Conservation (phyloP, 2,797 vertebrate genomes). For the Pseudochromis fuscus region DNA sequence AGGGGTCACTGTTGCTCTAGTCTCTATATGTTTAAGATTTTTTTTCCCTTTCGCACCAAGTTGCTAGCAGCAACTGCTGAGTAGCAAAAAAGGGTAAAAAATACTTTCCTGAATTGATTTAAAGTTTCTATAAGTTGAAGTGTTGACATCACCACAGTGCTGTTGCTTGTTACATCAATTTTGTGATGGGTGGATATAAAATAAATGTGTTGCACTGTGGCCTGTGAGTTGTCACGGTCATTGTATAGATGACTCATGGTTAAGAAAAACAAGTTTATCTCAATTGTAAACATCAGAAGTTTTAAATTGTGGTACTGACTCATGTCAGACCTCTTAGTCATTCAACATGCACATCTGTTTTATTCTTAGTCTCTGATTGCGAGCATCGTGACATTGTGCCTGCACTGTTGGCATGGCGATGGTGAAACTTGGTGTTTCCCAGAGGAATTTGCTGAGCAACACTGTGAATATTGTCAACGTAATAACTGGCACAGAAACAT, state of each 20-base stretch:
- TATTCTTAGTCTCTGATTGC: slow-evolving; percentile 9
- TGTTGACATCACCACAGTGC: too few species aligned
- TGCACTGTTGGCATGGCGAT: slow-evolving; percentile 6
- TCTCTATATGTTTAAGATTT: slow-evolving; percentile 15
- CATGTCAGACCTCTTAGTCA: slow-evolving; percentile 7
- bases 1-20: slow-evolving; percentile 26
- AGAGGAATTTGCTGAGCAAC: slow-evolving; percentile 10
- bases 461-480: background rate
- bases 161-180: too few species aligned
- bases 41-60: slow-evolving; percentile 8
- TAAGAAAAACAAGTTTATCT: too few species aligned
- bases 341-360: background rate
- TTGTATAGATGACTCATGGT: background rate
- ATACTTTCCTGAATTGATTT: too few species aligned
- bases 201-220: background rate
- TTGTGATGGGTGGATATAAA: too few species aligned
- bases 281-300: background rate
- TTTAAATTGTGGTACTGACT: background rate
- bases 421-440: background rate
- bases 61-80: slow-evolving; percentile 28
- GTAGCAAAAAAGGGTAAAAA: slow-evolving; percentile 5
- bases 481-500: background rate
- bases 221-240: background rate
- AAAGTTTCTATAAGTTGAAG: too few species aligned
- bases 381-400: slow-evolving; percentile 4